Evolutionary conservation across 2,113 vertebrate species (phyloP), one percentile per base, ranked within the genome.

Genomic region (Centropristis striata): DNA sequence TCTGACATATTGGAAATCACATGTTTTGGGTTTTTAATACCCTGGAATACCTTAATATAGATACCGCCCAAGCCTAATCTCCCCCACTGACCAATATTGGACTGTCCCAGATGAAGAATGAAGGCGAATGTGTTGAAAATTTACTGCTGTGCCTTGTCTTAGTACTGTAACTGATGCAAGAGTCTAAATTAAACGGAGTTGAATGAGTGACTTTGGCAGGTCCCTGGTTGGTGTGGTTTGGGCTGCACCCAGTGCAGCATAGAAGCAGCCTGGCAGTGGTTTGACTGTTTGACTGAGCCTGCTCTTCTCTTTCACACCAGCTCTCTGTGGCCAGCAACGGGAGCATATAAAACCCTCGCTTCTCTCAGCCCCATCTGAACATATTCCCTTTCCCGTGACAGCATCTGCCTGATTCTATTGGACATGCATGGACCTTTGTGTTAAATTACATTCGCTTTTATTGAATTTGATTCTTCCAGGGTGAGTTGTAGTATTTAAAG

Each of bases 191-290:
- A 86, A 87, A 86, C 75, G 21, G 75, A 71, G 85, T 67, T 83
- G 88, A 90, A 86, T 90, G 83, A 92, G 84, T 83, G 84, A 81
- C 87, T 88, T 81, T 94, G 91, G 89, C 90, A 90, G 91, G 83
- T 80, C 36, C 83, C 77, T 65, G 85, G 83, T 81, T 50, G 80
- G 81, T 94, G 93, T 55, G 94, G 93, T 93, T 94, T 93, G 91
- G 93, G 87, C 76, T 53, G 60, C 58, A 67, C 86, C 81, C 91
- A 92, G 83, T 18, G 57, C 70, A 83, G 77, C 81, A 85, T 88
- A 93, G 92, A 89, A 84, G 92, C 91, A 81, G 85, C 84, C 86
- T 82, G 88, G 89, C 92, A 85, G 81, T 13, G 46, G 53, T 85
- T 86, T 57, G 65, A 67, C 61, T 75, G 64, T 81, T 80, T 75